Evolutionary conservation across 35 echinoderm and acorn worm genomes (phyloP).

Genomic region (Apostichopus japonicus): DNA sequence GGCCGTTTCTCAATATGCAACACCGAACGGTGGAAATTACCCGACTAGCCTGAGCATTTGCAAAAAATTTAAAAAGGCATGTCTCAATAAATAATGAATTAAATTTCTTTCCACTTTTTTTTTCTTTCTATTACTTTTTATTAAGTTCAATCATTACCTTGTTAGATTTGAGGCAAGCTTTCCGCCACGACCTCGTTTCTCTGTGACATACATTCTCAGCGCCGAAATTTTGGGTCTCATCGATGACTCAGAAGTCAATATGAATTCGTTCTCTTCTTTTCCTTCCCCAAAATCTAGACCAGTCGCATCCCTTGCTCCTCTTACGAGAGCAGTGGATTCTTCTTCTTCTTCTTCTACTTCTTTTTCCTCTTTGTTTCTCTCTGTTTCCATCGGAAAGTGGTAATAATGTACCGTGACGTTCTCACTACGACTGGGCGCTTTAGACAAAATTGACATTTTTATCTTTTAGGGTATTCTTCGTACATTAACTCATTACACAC

Average conservation of each 20-base stretch:
- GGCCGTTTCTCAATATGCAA: too few relatives aligned
- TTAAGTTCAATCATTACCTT: not conserved
- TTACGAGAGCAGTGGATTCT: not conserved
- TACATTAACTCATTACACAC: constrained; percentile 51
- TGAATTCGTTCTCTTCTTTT: not conserved
- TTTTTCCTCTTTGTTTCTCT: not conserved
- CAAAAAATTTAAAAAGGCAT: too few relatives aligned
- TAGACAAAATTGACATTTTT: constrained; percentile 47
- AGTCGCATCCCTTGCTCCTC: not conserved
- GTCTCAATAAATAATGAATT: too few relatives aligned
- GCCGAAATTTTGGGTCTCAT: not conserved
- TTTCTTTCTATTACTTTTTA: too few relatives aligned
- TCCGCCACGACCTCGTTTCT: not conserved
- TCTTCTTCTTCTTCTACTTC: not conserved
- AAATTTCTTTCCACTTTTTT: too few relatives aligned
- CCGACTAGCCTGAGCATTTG: too few relatives aligned
- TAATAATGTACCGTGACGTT: constrained; percentile 28
- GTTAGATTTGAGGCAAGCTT: not conserved
- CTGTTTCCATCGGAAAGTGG: not conserved
- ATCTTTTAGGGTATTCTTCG: constrained; percentile 12
- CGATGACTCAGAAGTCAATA: constrained; percentile 8
- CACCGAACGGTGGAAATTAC: too few relatives aligned
- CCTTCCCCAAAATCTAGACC: not conserved
- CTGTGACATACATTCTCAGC: not conserved
- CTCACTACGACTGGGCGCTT: constrained; percentile 17